These are phyloP conservation scores for Aradus depressus DNA, from an alignment of 2,888 invertebrate species.

Conservation along the genomic window DNA sequence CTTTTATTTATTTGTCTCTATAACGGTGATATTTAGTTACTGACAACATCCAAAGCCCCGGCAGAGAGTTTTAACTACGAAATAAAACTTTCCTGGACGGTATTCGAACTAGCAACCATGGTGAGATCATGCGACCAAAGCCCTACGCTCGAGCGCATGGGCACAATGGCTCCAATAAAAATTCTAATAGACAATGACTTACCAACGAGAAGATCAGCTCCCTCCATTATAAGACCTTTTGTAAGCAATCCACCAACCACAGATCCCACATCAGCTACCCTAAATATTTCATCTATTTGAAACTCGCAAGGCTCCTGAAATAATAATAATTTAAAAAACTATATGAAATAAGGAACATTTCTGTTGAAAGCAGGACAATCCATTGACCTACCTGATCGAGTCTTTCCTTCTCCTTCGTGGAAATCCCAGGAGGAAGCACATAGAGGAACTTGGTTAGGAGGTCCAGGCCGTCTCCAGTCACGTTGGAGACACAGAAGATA, in stretches of 20 bases:
- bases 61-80: too few species aligned
- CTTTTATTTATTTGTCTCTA: too few species aligned
- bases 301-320: constrained; percentile 63
- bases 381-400: constrained; percentile 46
- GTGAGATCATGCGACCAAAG: too few species aligned
- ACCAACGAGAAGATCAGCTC: constrained; percentile 63
- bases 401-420: constrained; percentile 52
- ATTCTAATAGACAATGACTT: too few species aligned
- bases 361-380: background rate
- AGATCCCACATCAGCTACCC: constrained; percentile 69
- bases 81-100: too few species aligned
- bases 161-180: too few species aligned
- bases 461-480: constrained; percentile 73
- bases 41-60: too few species aligned
- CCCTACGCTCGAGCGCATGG: too few species aligned
- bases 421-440: constrained; percentile 59
- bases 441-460: constrained; percentile 76
- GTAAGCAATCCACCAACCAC: constrained; percentile 76
- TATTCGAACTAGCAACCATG: too few species aligned
- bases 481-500: constrained; percentile 82
- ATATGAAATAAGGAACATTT: background rate
- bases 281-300: constrained; percentile 89
- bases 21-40: too few species aligned
- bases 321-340: constrained; percentile 17
- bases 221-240: constrained; percentile 76